phyloP scores from a whole-genome alignment of 2,888 invertebrate genomes.

The Hololepta plana region DNA sequence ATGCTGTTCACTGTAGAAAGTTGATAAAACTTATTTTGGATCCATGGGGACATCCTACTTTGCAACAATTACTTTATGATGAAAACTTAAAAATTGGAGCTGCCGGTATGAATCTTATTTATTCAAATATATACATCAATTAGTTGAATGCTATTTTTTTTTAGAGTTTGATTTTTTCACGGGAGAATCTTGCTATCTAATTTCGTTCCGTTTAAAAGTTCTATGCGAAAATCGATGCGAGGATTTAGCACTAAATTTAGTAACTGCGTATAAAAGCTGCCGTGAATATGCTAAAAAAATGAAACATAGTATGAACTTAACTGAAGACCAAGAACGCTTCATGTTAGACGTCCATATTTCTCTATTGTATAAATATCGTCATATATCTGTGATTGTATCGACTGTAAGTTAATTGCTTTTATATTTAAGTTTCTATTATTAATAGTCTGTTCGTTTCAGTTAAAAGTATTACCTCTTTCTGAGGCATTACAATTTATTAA shows the following conservation, averaged over 20 bases:
- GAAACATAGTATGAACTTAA: constrained; percentile 22
- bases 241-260: constrained; percentile 39
- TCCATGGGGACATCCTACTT: constrained; percentile 23
- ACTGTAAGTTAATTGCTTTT: constrained; percentile 4
- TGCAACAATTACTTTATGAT: constrained; percentile 19
- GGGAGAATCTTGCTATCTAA: constrained; percentile 38
- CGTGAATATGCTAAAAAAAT: constrained; percentile 20
- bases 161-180: constrained; percentile 34
- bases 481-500: constrained; percentile 36
- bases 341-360: constrained; percentile 41
- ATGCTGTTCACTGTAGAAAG: constrained; percentile 22
- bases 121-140: too few species aligned
- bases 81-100: constrained; percentile 19
- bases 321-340: constrained; percentile 33
- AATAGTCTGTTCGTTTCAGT: constrained; percentile 20
- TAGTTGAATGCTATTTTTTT: too few species aligned
- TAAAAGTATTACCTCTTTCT: constrained; percentile 33
- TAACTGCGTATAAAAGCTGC: constrained; percentile 29
- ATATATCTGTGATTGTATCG: constrained; percentile 3
- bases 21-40: constrained; percentile 23
- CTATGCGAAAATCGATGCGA: constrained; percentile 41
- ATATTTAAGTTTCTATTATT: constrained; percentile 3
- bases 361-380: constrained; percentile 29
- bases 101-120: too few species aligned
- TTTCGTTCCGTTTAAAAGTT: constrained; percentile 38